Evolutionary conservation across 2,797 vertebrate species (phyloP), one percentile per base, ranked within the genome.

Genomic region (Pteropus rufus): DNA sequence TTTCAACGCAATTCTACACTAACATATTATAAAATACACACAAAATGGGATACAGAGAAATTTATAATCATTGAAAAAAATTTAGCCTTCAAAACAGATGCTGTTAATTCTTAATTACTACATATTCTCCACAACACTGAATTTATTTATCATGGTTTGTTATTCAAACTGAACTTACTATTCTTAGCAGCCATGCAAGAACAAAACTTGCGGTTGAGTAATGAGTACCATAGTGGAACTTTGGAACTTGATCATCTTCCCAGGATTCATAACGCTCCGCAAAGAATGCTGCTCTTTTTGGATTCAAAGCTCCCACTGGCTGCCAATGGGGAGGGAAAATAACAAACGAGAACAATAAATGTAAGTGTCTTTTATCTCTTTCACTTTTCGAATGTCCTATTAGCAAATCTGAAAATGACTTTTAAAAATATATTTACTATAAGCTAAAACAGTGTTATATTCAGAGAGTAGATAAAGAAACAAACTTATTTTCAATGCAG

Each of bases 201-300:
- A 99, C 99, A 98, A 99, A 99, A 98, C 99, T 99, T 98, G 99
- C 99, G 41, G 99, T 99, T 96, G 99, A 99, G 97, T 99, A 99
- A 98, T 99, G 99, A 92, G 99, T 99, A 80, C 99, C 99, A 5
- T 99, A 99, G 98, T 99, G 99, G 98, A 99, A 99, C 96, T 99
- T 99, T 0, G 99, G 99, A 97, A 99, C 99, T 96, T 99, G 99
- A 9, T 99, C 99, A 8, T 99, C 99, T 98, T 99, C 99, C 99
- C 99, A 99, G 2, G 99, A 99, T 94, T 99, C 99, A 1, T 99
- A 99, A 83, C 99, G 99, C 91, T 99, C 99, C 0, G 99, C 99
- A 97, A 99, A 99, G 98, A 99, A 99, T 0, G 99, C 99, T 23
- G 99, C 99, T 98, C 99, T 99, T 98, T 99, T 99, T 69, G 99